phyloP scores from a whole-genome alignment of 2,888 invertebrate species.

The Plemyria rubiginata region DNA sequence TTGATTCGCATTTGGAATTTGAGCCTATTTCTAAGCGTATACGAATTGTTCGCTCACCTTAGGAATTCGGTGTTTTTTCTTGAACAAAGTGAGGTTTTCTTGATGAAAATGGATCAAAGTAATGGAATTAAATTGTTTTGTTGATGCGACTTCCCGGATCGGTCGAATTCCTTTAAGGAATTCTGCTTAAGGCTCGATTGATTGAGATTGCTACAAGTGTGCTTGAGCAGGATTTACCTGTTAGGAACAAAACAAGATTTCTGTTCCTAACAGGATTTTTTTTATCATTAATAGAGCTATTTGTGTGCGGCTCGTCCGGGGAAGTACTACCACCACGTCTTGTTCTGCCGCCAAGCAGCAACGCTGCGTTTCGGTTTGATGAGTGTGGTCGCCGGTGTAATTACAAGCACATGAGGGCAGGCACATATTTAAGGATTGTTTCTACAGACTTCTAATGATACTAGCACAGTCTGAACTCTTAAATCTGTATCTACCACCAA shows the following conservation, averaged over 20 bases:
- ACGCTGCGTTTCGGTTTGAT: no score
- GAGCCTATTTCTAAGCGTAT: constrained; percentile 44
- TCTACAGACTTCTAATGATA: no score
- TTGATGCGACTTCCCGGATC: constrained; percentile 29
- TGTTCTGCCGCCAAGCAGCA: no score
- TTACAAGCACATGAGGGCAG: no score
- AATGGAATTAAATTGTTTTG: constrained; percentile 42
- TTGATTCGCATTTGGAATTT: constrained; percentile 53
- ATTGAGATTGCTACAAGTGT: constrained; percentile 15
- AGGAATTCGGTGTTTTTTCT: constrained; percentile 39
- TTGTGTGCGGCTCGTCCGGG: no score
- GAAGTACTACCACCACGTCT: no score
- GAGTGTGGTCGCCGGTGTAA: no score
- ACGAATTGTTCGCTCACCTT: constrained; percentile 45
- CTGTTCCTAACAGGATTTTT: no score
- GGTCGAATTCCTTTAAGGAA: constrained; percentile 27
- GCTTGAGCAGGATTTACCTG: background rate
- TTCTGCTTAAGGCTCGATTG: constrained; percentile 29
- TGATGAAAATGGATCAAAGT: constrained; percentile 41
- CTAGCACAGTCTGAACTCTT: no score
- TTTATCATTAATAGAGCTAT: no score
- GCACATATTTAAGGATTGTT: no score
- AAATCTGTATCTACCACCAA: no score
- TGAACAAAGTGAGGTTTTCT: constrained; percentile 29
- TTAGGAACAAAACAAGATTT: background rate